Evolutionary conservation across 2,113 vertebrate species (phyloP).

Genomic region (Amblyornis subalaris): DNA sequence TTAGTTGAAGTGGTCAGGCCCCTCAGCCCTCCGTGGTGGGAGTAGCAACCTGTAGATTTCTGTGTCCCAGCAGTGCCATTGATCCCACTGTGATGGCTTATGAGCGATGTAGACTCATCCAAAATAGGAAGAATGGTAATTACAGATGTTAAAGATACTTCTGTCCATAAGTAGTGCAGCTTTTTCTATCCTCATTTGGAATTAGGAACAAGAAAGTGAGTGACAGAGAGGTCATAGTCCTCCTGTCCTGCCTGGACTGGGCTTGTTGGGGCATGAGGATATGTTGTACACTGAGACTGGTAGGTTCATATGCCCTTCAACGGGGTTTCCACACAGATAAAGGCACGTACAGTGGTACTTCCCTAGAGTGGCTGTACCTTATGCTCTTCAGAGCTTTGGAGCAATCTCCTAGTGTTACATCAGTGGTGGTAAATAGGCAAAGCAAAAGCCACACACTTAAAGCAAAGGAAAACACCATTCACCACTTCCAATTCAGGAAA

Average conservation of each 20-base stretch:
- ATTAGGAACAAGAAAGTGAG: background rate
- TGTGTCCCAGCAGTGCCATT: too few species aligned
- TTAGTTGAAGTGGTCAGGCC: background rate
- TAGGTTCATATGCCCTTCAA: background rate
- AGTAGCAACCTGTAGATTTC: background rate
- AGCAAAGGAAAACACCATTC: background rate
- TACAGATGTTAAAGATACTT: background rate
- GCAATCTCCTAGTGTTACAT: background rate
- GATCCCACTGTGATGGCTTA: background rate
- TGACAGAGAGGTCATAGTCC: background rate
- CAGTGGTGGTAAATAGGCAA: background rate
- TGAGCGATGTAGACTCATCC: background rate
- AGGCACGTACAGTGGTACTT: background rate
- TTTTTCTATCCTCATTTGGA: background rate
- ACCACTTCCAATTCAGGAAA: background rate
- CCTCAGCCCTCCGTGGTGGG: background rate
- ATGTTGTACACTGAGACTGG: too few species aligned
- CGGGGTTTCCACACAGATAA: accelerated
- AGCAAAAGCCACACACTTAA: background rate
- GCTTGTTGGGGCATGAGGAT: background rate
- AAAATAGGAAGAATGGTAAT: background rate
- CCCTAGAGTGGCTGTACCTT: background rate
- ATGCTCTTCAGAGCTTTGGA: accelerated
- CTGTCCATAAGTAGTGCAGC: background rate
- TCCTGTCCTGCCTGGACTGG: background rate